Conservation (phyloP, 2,797 vertebrate species). For the Ctenochaetus hawaiiensis region DNA sequence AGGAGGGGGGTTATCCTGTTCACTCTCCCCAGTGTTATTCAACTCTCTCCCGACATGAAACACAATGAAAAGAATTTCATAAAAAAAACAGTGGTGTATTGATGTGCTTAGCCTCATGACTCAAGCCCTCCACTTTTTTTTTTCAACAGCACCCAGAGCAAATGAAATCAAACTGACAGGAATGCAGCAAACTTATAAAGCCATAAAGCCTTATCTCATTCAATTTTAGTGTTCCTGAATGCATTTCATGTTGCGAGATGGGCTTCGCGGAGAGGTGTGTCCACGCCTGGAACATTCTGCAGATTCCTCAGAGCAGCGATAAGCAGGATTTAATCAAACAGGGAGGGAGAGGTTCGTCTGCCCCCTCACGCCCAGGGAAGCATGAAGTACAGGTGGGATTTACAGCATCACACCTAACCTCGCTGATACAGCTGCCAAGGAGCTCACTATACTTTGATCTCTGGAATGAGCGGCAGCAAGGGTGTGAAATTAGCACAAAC, state of each 20-base stretch:
- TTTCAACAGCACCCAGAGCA: not conserved
- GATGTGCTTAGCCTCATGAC: slow-evolving; percentile 38
- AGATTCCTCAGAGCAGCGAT: slow-evolving; percentile 69
- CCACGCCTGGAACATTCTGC: slow-evolving; percentile 52
- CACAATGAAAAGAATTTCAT: slow-evolving; percentile 51
- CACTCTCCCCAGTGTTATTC: slow-evolving; percentile 12
- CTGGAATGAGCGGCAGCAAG: slow-evolving; percentile 23
- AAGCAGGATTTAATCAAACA: slow-evolving; percentile 50
- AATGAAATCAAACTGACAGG: not conserved
- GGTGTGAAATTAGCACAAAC: not conserved
- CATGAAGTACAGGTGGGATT: slow-evolving; percentile 15
- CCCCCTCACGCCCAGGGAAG: slow-evolving; percentile 16
- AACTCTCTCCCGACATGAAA: slow-evolving; percentile 50
- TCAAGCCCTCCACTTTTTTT: slow-evolving; percentile 35
- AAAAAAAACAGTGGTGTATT: slow-evolving; percentile 40
- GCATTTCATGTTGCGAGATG: slow-evolving; percentile 40
- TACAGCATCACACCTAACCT: not conserved
- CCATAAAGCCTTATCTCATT: not conserved
- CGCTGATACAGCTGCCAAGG: not conserved
- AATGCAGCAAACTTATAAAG: not conserved
- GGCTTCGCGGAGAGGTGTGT: slow-evolving; percentile 51
- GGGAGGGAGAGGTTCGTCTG: slow-evolving; percentile 43
- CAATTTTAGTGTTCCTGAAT: not conserved
- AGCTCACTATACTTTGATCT: not conserved
- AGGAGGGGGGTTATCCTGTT: slow-evolving; percentile 7